Conservation (phyloP, 2,888 invertebrate species). For the Anoplius nigerrimus region DNA sequence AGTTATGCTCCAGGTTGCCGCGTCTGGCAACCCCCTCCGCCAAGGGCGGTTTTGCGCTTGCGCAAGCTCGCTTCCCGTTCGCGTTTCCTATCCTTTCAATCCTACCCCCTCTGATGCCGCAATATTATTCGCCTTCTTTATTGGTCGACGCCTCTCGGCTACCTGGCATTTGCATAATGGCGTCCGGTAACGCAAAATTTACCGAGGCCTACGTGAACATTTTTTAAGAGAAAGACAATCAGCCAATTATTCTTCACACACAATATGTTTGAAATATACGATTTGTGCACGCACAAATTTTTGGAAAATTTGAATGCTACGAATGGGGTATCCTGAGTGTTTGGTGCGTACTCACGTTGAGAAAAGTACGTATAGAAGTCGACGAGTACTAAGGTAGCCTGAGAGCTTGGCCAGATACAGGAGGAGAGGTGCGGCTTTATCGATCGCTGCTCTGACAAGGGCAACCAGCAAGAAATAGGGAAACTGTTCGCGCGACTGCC, state of each 20-base stretch:
- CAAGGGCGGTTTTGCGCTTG: conserved; percentile 73
- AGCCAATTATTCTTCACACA: too few species aligned
- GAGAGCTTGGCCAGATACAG: conserved; percentile 17
- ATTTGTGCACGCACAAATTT: neutral
- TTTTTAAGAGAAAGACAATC: too few species aligned
- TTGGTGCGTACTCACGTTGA: conserved; percentile 16
- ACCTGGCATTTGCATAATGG: conserved; percentile 55
- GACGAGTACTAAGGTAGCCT: conserved; percentile 45
- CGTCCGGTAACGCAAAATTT: conserved; percentile 23
- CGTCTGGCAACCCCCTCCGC: conserved; percentile 57
- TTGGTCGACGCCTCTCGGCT: conserved; percentile 46
- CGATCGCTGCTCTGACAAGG: conserved; percentile 56
- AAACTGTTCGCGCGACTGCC: conserved; percentile 53
- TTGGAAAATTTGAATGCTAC: neutral
- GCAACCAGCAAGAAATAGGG: conserved; percentile 59
- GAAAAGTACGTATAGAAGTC: conserved; percentile 39
- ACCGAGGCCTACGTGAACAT: neutral
- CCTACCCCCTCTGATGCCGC: conserved; percentile 35
- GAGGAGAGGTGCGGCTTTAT: conserved; percentile 45
- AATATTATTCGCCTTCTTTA: conserved; percentile 67
- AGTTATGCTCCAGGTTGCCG: conserved; percentile 63
- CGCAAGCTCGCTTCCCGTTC: conserved; percentile 63
- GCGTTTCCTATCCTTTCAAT: conserved; percentile 24
- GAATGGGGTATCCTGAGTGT: conserved; percentile 7
- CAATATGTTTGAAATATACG: neutral